Conservation (phyloP, 2,888 invertebrate species). For the Dynastes hyllus region DNA sequence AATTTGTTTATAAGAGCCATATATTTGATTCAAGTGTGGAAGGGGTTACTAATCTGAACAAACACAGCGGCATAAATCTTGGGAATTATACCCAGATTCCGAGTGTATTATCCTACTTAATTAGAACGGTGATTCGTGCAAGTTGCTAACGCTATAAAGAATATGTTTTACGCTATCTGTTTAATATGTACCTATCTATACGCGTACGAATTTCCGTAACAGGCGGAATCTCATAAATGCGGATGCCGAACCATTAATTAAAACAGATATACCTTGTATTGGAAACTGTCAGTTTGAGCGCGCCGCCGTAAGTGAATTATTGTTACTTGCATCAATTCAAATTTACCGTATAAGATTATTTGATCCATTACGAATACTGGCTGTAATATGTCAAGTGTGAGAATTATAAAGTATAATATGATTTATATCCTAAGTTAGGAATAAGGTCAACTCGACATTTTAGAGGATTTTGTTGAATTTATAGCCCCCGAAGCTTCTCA, state of each 20-base stretch:
- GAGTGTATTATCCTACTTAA: slow-evolving; percentile 23
- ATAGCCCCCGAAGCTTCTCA: slow-evolving; percentile 51
- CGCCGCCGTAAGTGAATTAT: slow-evolving; percentile 39
- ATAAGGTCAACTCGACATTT: slow-evolving; percentile 60
- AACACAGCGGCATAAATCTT: background rate
- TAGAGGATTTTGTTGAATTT: slow-evolving; percentile 59
- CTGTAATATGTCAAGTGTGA: slow-evolving; percentile 54
- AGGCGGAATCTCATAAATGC: slow-evolving; percentile 37
- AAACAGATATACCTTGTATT: slow-evolving; percentile 46
- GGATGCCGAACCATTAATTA: slow-evolving; percentile 43
- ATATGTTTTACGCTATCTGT: slow-evolving; percentile 21
- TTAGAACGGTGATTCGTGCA: slow-evolving; percentile 1
- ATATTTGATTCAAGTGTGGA: background rate
- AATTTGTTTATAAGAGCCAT: no score
- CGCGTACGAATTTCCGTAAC: background rate
- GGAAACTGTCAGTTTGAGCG: slow-evolving; percentile 31
- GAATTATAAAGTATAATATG: slow-evolving; percentile 57
- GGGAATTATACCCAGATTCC: background rate
- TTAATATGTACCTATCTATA: slow-evolving; percentile 19
- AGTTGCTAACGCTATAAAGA: slow-evolving; percentile 24
- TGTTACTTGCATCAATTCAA: slow-evolving; percentile 38
- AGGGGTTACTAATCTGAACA: background rate
- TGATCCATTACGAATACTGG: slow-evolving; percentile 54
- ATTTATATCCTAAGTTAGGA: slow-evolving; percentile 56
- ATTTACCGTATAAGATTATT: slow-evolving; percentile 40